phyloP scores from a whole-genome alignment of 2,113 vertebrate genomes.

The Lonchura striata region DNA sequence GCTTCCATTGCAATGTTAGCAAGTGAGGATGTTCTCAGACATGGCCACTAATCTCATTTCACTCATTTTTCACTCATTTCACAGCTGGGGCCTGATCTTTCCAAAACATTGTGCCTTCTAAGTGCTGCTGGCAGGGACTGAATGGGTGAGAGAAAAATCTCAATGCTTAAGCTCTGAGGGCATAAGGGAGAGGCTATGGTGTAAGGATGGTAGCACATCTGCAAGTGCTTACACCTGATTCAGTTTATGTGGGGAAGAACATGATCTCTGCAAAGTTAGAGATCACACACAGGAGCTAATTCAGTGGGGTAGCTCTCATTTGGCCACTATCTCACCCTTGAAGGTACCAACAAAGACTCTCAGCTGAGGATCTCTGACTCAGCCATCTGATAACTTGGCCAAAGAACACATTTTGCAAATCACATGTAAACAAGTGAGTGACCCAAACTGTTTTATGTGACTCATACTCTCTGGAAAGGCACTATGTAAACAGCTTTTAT shows the following conservation, averaged over 20 bases:
- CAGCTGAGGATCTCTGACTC: neutral
- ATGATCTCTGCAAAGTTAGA: neutral
- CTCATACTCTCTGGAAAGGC: neutral
- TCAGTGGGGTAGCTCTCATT: neutral
- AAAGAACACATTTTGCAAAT: neutral
- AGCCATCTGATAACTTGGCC: neutral
- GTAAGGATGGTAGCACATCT: neutral
- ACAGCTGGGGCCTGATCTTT: constrained; percentile 5
- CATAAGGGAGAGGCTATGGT: neutral
- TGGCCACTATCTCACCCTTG: neutral
- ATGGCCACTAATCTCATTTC: constrained; percentile 4
- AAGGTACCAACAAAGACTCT: neutral
- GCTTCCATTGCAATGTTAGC: neutral
- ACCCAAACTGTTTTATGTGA: constrained; percentile 9
- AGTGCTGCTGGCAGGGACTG: neutral
- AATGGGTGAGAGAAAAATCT: neutral
- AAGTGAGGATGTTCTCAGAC: neutral
- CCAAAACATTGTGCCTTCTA: neutral
- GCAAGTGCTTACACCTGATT: neutral
- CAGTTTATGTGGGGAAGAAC: neutral
- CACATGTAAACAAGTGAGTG: neutral
- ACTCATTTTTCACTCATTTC: neutral
- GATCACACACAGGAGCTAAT: neutral
- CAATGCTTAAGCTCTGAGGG: neutral
- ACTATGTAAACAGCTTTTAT: constrained; percentile 19